Evolutionary conservation across 64 coral and sea anemone species (phyloP).

Genomic region (Trachythela sp.): DNA sequence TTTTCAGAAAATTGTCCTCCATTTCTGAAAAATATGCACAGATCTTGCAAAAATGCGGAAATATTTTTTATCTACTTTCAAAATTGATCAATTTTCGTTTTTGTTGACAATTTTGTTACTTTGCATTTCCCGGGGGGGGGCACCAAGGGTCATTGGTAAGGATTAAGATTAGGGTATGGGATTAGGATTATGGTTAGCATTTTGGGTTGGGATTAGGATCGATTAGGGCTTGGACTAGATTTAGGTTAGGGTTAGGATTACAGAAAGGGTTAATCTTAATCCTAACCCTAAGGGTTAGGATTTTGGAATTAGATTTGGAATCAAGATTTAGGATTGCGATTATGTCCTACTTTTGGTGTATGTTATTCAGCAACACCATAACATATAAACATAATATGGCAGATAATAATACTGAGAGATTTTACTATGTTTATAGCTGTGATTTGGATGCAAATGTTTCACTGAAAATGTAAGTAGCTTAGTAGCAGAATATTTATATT

Average conservation of each 20-base stretch:
- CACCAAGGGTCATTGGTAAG: too few species aligned
- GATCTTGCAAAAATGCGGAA: background rate
- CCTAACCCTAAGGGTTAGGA: too few species aligned
- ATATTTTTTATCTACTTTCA: background rate
- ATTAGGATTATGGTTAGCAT: too few species aligned
- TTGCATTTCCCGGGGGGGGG: too few species aligned
- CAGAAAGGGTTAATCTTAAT: too few species aligned
- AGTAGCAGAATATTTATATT: constrained; percentile 15
- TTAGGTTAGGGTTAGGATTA: too few species aligned
- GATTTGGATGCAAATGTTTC: constrained; percentile 64
- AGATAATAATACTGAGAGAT: constrained; percentile 40
- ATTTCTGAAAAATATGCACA: background rate
- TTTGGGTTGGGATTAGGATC: too few species aligned
- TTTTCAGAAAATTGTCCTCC: background rate
- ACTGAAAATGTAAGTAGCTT: constrained; percentile 66
- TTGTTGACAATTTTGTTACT: too few species aligned
- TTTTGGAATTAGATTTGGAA: too few species aligned
- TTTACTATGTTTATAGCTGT: constrained; percentile 69
- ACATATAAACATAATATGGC: background rate
- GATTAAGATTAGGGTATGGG: too few species aligned
- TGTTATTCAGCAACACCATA: background rate
- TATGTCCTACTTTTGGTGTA: background rate
- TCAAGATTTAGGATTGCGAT: background rate
- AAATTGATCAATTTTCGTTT: too few species aligned
- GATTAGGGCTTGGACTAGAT: too few species aligned